Evolutionary conservation across 2,888 invertebrate genomes (phyloP).

Genomic region (Cheilosia pagana): DNA sequence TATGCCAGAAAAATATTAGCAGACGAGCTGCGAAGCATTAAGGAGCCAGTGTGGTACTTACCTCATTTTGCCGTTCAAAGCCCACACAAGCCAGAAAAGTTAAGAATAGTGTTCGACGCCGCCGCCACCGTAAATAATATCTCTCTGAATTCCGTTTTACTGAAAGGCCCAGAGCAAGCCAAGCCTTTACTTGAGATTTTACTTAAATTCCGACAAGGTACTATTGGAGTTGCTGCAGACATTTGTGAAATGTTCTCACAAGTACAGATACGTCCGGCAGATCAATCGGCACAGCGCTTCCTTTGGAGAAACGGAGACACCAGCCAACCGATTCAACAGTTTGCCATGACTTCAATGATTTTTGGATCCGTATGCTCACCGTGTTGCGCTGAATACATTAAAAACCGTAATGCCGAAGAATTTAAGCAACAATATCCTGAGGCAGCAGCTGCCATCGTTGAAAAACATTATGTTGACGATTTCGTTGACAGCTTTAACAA

Average conservation of each 20-base stretch:
- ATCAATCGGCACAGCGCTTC: too few relatives aligned
- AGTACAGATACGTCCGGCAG: too few relatives aligned
- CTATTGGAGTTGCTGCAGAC: not conserved
- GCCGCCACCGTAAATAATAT: constrained; percentile 74
- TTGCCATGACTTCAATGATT: too few relatives aligned
- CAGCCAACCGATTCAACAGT: too few relatives aligned
- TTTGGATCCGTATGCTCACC: too few relatives aligned
- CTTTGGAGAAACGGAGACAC: too few relatives aligned
- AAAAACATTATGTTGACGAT: too few relatives aligned
- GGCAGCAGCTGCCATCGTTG: too few relatives aligned
- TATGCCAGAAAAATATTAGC: not conserved
- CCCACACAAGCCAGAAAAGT: constrained; percentile 76
- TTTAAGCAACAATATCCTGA: too few relatives aligned
- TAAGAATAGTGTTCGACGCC: constrained; percentile 78
- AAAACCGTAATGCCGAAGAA: too few relatives aligned
- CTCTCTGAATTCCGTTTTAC: not conserved
- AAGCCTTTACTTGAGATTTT: not conserved
- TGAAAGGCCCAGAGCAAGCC: not conserved
- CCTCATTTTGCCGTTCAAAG: constrained; percentile 77
- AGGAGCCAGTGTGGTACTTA: constrained; percentile 75
- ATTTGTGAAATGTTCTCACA: not conserved
- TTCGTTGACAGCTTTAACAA: too few relatives aligned
- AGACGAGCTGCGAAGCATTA: constrained; percentile 54
- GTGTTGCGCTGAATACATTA: too few relatives aligned
- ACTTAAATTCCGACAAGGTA: not conserved